Evolutionary conservation across 2,888 invertebrate genomes (phyloP).

Genomic region (Dolichopus griseipennis): DNA sequence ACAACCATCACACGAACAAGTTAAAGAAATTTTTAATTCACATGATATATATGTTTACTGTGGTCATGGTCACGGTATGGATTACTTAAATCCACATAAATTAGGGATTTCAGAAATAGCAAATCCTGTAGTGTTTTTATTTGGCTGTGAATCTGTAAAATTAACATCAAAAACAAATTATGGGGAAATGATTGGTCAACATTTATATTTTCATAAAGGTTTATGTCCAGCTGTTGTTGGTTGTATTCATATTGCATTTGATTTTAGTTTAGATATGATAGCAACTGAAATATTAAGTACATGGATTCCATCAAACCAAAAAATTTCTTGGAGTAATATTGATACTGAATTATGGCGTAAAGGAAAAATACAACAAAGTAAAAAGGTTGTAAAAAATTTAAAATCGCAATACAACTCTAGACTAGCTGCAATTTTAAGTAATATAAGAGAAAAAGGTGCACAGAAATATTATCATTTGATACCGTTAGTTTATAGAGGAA

Average conservation of each 20-base stretch:
- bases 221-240: slow-evolving; percentile 20
- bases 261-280: slow-evolving; percentile 37
- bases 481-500: slow-evolving; percentile 18
- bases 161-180: slow-evolving; percentile 32
- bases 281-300: slow-evolving; percentile 37
- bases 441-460: slow-evolving; percentile 4
- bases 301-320: slow-evolving; percentile 31
- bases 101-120: slow-evolving; percentile 49
- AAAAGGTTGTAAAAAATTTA: not conserved
- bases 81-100: slow-evolving; percentile 48
- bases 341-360: slow-evolving; percentile 36
- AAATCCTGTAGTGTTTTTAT: slow-evolving; percentile 48
- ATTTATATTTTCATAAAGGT: slow-evolving; percentile 33
- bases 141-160: slow-evolving; percentile 49
- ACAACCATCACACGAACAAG: slow-evolving; percentile 44
- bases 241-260: slow-evolving; percentile 41
- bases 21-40: slow-evolving; percentile 41
- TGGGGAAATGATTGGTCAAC: slow-evolving; percentile 34
- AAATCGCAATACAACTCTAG: slow-evolving; percentile 14
- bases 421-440: slow-evolving; percentile 14
- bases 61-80: slow-evolving; percentile 14
- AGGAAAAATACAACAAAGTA: not conserved
- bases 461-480: slow-evolving; percentile 13
- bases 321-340: slow-evolving; percentile 36
- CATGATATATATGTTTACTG: slow-evolving; percentile 49